Base-by-base conservation (phyloP, 1,140 invertebrate species). In the Gryon sp. region DNA sequence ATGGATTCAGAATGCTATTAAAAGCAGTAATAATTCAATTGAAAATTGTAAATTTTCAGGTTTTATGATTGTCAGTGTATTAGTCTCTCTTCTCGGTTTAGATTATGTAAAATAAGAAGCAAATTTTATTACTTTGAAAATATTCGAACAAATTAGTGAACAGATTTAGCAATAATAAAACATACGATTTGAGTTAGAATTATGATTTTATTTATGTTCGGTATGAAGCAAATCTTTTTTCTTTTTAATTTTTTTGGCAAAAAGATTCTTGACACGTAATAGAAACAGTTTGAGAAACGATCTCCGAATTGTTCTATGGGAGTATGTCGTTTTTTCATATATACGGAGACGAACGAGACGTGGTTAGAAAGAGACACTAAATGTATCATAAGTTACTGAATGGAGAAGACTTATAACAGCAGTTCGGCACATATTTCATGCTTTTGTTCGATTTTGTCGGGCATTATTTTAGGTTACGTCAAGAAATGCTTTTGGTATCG, bases 381-480 rank as follows among this genome's bases (percentile, higher is more conserved):
- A 78, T 83, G 79, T 82, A 86, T 87, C 82, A 88, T 88, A 86
- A 88, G 83, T 88, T 86, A 87, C 79, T 60, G 68, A 74, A 80
- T 74, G 66, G 79, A 57, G 80, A 80, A 84, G 81, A 84, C 78
- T 83, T 82, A 82, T 78, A 80, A 75, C 81, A 74, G 72, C 69
- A 70, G 78, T 81, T 76, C 62, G 82, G 81, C 83, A 80, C 82
- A 87, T 87, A 88, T 84, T 87, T 87, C 86, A 88, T 84, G 82
- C 87, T 87, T 88, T 88, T 88, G 87, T 88, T 88, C 87, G 87
- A 88, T 88, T 88, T 82, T 79, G 83, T 86, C 83, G 82, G 81
- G 84, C 84, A 87, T 88, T 88, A 88, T 88, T 88, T 88, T 86
- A 88, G 85, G 83, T 86, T 85, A 82, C 80, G 82, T 87, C 83